Evolutionary conservation across 2,797 vertebrate genomes (phyloP).

Genomic region (Gila robusta): DNA sequence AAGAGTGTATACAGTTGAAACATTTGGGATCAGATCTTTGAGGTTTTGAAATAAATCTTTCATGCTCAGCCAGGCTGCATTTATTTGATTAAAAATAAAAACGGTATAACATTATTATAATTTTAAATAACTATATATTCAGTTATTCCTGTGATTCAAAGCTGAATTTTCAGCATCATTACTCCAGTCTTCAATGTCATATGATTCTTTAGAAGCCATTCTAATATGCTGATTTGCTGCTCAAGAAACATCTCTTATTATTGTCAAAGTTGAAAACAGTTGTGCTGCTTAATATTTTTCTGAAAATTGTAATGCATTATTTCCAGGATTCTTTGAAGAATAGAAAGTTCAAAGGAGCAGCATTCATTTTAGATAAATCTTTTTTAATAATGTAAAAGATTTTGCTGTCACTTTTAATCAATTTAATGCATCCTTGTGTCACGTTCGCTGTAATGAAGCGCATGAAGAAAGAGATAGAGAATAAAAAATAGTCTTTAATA

Average conservation of each 20-base stretch:
- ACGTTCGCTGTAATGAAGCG: too few relatives aligned
- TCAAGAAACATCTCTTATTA: too few relatives aligned
- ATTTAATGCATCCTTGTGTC: neutral
- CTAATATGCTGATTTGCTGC: neutral
- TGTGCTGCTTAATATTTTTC: neutral
- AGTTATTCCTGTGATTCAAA: neutral
- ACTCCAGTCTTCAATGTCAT: neutral
- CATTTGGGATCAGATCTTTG: neutral
- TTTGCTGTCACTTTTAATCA: neutral
- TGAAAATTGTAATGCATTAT: neutral
- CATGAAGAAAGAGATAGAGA: neutral
- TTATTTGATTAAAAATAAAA: neutral
- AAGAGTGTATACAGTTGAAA: neutral
- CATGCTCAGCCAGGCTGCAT: neutral
- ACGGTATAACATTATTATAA: neutral
- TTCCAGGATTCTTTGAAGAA: neutral
- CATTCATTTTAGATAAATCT: neutral
- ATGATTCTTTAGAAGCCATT: neutral
- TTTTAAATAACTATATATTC: neutral
- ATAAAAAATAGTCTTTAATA: neutral
- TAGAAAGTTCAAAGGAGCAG: neutral
- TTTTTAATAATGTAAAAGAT: neutral
- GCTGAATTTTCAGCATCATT: neutral
- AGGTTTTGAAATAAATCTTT: neutral
- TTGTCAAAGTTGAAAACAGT: too few relatives aligned